phyloP scores from a whole-genome alignment of 2,113 vertebrate genomes.

The Apodemus speciosus region DNA sequence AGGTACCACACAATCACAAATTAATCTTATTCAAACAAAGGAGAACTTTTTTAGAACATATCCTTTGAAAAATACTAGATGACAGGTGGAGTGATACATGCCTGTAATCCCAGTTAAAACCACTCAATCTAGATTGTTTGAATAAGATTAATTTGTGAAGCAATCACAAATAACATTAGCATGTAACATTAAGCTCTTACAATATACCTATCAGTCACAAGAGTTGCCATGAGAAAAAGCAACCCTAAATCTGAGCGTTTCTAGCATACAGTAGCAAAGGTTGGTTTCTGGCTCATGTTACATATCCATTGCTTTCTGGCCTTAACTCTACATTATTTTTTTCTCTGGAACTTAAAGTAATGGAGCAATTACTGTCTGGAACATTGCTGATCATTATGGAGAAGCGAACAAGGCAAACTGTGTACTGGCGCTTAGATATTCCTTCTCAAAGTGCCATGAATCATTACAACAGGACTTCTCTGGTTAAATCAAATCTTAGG shows the following conservation, averaged over 20 bases:
- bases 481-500: conserved; percentile 26
- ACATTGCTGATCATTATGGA: background rate
- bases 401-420: background rate
- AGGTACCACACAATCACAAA: background rate
- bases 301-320: background rate
- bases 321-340: conserved; percentile 40
- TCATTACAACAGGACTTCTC: background rate
- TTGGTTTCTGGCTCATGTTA: conserved; percentile 20
- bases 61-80: background rate
- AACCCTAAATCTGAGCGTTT: background rate
- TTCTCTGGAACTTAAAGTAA: background rate
- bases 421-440: conserved; percentile 32
- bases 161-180: background rate
- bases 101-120: too few species aligned
- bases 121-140: too few species aligned
- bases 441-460: background rate
- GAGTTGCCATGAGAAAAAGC: conserved; percentile 17
- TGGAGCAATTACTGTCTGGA: background rate
- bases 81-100: background rate
- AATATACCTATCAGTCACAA: background rate
- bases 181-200: background rate
- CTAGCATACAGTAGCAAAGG: background rate
- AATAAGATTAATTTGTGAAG: too few species aligned
- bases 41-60: background rate
- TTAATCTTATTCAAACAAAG: background rate